Evolutionary conservation across 30 jellyfish, hydroid and myxozoan genomes (phyloP).

Genomic region (Rhopilema esculentum): DNA sequence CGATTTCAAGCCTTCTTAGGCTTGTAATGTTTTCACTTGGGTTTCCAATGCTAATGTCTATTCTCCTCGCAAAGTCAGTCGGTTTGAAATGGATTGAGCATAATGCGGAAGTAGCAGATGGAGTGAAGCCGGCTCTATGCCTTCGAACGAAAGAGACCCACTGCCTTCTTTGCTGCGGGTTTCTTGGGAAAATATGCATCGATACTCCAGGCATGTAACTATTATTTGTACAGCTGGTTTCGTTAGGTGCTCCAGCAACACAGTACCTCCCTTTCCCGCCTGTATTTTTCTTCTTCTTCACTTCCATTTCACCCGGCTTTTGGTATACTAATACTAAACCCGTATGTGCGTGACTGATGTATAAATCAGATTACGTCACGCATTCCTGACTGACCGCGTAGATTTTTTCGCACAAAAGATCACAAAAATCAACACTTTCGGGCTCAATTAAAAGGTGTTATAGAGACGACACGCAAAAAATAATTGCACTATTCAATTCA

Average conservation of each 20-base stretch:
- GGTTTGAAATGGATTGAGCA: slow-evolving; percentile 27
- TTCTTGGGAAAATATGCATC: slow-evolving; percentile 45
- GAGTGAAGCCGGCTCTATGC: slow-evolving; percentile 31
- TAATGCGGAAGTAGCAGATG: slow-evolving; percentile 15
- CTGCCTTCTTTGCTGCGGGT: slow-evolving; percentile 36
- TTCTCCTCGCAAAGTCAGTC: slow-evolving; percentile 5
- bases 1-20: slow-evolving; percentile 14
- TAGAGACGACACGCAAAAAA: slow-evolving; percentile 3
- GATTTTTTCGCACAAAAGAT: slow-evolving; percentile 6
- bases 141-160: slow-evolving; percentile 23
- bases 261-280: slow-evolving; percentile 55
- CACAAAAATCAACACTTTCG: slow-evolving; percentile 15
- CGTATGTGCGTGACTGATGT: slow-evolving; percentile 4
- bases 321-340: background rate
- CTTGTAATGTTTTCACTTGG: background rate
- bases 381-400: slow-evolving; percentile 8
- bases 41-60: slow-evolving; percentile 4
- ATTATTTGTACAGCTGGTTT: slow-evolving; percentile 40
- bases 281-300: slow-evolving; percentile 7
- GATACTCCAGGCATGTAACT: slow-evolving; percentile 34
- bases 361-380: slow-evolving; percentile 34
- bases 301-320: slow-evolving; percentile 8
- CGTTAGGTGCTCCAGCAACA: slow-evolving; percentile 52
- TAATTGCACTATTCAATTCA: slow-evolving; percentile 8
- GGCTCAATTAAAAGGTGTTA: background rate